phyloP scores from a whole-genome alignment of 2,888 invertebrate genomes.

The Drosophila mimica region DNA sequence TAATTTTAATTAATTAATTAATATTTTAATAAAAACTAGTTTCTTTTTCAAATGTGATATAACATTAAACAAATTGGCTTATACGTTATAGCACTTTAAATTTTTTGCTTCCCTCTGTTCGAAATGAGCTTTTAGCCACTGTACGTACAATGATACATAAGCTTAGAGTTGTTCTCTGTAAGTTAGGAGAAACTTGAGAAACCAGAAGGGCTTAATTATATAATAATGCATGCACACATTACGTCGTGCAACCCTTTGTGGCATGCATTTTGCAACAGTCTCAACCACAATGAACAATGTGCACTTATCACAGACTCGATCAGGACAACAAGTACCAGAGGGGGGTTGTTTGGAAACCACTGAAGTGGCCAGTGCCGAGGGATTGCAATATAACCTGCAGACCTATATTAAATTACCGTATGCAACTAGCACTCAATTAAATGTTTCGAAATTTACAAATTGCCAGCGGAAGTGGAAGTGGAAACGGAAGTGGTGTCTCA shows the following conservation, averaged over 20 bases:
- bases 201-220: conserved; percentile 28
- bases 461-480: conserved; percentile 45
- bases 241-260: conserved; percentile 35
- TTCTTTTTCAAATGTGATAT: no score
- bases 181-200: conserved; percentile 24
- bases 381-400: conserved; percentile 70
- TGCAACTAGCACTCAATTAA: conserved; percentile 38
- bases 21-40: no score
- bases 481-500: conserved; percentile 53
- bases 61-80: no score
- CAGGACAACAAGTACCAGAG: neutral
- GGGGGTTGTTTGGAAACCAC: conserved; percentile 59
- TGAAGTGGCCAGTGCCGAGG: conserved; percentile 54
- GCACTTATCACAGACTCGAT: conserved; percentile 16
- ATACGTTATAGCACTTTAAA: no score
- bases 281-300: conserved; percentile 12
- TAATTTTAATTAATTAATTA: no score
- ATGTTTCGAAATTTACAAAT: conserved; percentile 3
- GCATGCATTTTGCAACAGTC: neutral
- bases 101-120: no score
- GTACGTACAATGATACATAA: neutral
- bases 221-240: conserved; percentile 29
- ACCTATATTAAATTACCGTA: conserved; percentile 58
- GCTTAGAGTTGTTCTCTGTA: neutral
- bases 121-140: no score